Evolutionary conservation across 2,113 vertebrate genomes (phyloP), one percentile per base, ranked within the genome.

Genomic region (Phoenicopterus ruber): DNA sequence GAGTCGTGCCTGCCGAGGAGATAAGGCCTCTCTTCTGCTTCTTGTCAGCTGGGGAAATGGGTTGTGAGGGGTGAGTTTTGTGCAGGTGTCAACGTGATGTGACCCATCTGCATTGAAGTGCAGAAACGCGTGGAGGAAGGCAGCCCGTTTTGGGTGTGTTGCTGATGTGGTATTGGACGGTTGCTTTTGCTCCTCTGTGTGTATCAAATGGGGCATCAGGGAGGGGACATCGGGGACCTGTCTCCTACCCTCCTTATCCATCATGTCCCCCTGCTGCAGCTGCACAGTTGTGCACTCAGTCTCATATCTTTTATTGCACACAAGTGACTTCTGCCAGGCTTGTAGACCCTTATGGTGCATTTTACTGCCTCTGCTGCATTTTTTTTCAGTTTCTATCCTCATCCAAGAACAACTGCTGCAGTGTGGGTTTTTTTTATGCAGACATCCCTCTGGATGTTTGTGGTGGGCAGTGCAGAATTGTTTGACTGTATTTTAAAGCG

Each of bases 1-100:
- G 69, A 55, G 31, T 36, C 0, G 1, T 81, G 77, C 55, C 72
- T 0, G 0, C 50, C 1, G 4, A 71, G 54, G 50, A 74, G 57
- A 49, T 78, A 14, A 83, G 55, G 40, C 55, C 76, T 93, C 7
- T 1, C 1, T 2, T 84, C 80, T 94, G 47, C 57, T 55, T 66
- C 59, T 89, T 87, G 62, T 76, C 91, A 85, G 66, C 63, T 87
- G 93, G 85, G 54, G 82, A 95, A 90, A 79, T 38, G 57, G 70
- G 66, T 54, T 81, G 57, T 25, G 70, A 91, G 66, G 34, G 40
- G 62, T 54, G 62, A 93, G 50, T 49, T 91, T 57, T 90, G 81
- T 79, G 70, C 57, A 22, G 73, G 34, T 3, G 1, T 63, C 61
- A 25, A 7, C 1, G 1, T 11, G 54, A 22, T 14, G 54, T 81